A percentile compares a stretch with the other conserved stretches of the same genome.
These are phyloP conservation scores for Myoxocephalus aenaeus DNA, from an alignment of 2,797 vertebrate species.

Conservation along the genomic window DNA sequence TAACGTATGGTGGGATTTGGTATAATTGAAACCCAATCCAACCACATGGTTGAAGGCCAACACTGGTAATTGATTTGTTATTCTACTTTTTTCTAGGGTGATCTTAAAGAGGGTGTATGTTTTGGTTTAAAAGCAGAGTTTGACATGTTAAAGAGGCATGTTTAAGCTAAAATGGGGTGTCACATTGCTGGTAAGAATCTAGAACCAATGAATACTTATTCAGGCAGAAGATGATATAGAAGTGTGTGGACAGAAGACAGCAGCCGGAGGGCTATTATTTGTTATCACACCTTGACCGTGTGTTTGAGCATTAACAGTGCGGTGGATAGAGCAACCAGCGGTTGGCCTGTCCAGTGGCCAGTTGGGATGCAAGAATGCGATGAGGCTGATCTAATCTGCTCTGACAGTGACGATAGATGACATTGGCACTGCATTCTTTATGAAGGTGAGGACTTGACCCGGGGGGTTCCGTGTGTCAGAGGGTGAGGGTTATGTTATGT, in stretches of 20 bases:
- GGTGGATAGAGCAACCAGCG: background rate
- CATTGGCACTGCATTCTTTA: constrained; percentile 42
- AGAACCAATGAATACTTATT: too few species aligned
- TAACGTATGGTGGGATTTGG: too few species aligned
- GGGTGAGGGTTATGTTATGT: constrained; percentile 9
- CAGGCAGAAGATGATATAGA: too few species aligned
- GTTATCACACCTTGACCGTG: background rate
- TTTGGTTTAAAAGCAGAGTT: too few species aligned
- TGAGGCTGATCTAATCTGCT: constrained; percentile 36
- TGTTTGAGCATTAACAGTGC: background rate
- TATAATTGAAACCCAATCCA: too few species aligned
- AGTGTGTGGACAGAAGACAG: constrained; percentile 5
- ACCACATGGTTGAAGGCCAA: too few species aligned
- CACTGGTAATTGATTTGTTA: too few species aligned
- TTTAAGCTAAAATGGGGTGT: background rate
- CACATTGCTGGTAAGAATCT: too few species aligned
- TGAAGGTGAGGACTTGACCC: constrained; percentile 54
- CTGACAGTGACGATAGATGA: constrained; percentile 59
- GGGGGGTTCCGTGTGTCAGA: constrained; percentile 9
- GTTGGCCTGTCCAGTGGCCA: constrained; percentile 11
- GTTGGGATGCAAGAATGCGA: constrained; percentile 3
- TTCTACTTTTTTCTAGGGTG: too few species aligned
- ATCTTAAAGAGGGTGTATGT: too few species aligned
- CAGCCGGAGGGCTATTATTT: background rate
- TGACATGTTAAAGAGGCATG: too few species aligned